phyloP scores from a whole-genome alignment of 2,888 invertebrate genomes.

The Mythimna ferrago region DNA sequence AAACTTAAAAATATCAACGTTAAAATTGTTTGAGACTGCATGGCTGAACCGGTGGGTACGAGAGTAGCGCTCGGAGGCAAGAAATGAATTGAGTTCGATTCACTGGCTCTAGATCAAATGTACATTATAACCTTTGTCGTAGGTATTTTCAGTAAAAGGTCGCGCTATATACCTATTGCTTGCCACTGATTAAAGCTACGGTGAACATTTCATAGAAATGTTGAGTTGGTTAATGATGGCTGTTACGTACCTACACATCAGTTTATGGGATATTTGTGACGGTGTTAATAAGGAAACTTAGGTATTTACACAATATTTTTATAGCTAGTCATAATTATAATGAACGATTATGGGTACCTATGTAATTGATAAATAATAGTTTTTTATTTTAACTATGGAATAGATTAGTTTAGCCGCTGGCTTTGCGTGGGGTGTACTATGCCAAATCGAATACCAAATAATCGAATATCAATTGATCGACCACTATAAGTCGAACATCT shows the following conservation, averaged over 20 bases:
- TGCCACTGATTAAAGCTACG: not conserved
- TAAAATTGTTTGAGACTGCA: conserved; percentile 29
- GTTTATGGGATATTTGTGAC: conserved; percentile 12
- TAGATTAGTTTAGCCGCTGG: too few species aligned
- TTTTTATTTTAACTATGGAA: not conserved
- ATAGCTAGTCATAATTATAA: not conserved
- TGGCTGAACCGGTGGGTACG: conserved; percentile 26
- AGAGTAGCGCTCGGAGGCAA: conserved; percentile 17
- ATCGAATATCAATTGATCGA: too few species aligned
- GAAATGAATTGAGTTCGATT: conserved; percentile 37
- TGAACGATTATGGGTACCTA: not conserved
- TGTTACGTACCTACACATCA: not conserved
- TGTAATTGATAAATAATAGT: not conserved
- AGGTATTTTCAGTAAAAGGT: conserved; percentile 43
- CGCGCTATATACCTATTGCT: conserved; percentile 12
- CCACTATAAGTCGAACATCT: too few species aligned
- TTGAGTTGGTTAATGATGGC: conserved; percentile 3
- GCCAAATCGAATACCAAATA: too few species aligned
- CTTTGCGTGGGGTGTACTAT: too few species aligned
- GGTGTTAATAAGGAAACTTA: not conserved
- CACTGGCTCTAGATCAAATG: conserved; percentile 65
- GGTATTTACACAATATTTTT: conserved; percentile 10
- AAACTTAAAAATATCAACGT: conserved; percentile 38
- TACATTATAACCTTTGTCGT: conserved; percentile 25
- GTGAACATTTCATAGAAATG: not conserved